Conservation (phyloP, 23 tunicate genomes). For the Clavelina lepadiformis region DNA sequence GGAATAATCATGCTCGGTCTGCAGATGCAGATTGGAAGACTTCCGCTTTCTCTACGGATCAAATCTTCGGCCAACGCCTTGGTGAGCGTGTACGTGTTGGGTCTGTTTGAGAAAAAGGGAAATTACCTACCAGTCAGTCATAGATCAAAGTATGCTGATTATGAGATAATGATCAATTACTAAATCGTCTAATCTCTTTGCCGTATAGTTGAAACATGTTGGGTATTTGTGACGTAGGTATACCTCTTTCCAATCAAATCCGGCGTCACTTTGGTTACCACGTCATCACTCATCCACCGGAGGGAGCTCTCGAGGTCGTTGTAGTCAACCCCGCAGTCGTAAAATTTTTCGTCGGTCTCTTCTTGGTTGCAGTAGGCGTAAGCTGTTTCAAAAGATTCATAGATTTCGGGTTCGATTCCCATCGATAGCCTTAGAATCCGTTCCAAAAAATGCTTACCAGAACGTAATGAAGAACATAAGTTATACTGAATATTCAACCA, state of each 20-base stretch:
- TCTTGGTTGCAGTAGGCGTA: constrained; percentile 49
- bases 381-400: constrained; percentile 21
- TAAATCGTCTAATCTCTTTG: too few species aligned
- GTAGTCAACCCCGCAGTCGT: constrained; percentile 26
- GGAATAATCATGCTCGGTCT: constrained; percentile 71
- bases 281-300: constrained; percentile 60
- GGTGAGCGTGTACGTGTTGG: constrained; percentile 74
- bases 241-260: constrained; percentile 58
- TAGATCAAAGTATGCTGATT: too few species aligned
- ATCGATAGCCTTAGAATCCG: too few species aligned
- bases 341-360: constrained; percentile 34
- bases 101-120: constrained; percentile 48
- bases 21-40: constrained; percentile 50
- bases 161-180: too few species aligned
- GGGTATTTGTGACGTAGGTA: too few species aligned
- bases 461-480: too few species aligned
- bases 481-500: not conserved
- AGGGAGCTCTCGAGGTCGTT: constrained; percentile 39
- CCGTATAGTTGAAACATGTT: too few species aligned
- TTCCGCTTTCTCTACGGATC: constrained; percentile 30
- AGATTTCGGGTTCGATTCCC: not conserved
- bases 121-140: too few species aligned
- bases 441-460: too few species aligned
- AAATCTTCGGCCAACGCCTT: constrained; percentile 70
- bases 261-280: constrained; percentile 48